Percentiles rank a stretch among this genome's conserved stretches.
These are phyloP conservation scores for Dexiosoma caninum DNA, from an alignment of 2,888 invertebrate species.

Conservation along the genomic window DNA sequence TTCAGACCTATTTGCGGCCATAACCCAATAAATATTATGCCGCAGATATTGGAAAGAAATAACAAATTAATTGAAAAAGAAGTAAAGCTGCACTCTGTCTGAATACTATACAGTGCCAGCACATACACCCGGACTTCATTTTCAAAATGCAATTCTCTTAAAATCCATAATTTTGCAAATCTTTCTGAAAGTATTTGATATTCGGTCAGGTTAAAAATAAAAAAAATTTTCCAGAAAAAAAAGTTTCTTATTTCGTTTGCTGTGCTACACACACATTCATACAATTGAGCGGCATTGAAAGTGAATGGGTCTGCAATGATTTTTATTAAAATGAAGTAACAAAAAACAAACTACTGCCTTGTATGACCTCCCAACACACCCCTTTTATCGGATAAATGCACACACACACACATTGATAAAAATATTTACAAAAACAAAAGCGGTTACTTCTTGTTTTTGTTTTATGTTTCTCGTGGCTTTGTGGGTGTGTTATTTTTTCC, in stretches of 20 bases:
- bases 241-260: too few relatives aligned
- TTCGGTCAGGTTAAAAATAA: too few relatives aligned
- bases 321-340: conserved; percentile 9
- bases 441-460: not conserved
- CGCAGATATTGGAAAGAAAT: too few relatives aligned
- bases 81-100: too few relatives aligned
- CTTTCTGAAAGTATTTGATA: too few relatives aligned
- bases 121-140: too few relatives aligned
- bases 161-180: too few relatives aligned
- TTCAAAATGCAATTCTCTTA: too few relatives aligned
- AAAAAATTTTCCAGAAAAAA: too few relatives aligned
- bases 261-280: conserved; percentile 4
- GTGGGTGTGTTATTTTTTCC: conserved; percentile 10
- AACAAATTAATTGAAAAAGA: too few relatives aligned
- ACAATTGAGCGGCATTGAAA: conserved; percentile 22
- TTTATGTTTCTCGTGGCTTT: not conserved
- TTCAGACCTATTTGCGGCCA: not conserved
- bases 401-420: not conserved
- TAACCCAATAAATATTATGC: not conserved
- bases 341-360: conserved; percentile 23
- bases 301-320: conserved; percentile 36
- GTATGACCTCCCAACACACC: too few relatives aligned
- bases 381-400: not conserved
- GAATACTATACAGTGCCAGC: too few relatives aligned
- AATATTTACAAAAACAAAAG: not conserved